These are phyloP conservation scores for Laupala kohalensis DNA, from an alignment of 1,140 invertebrate genomes.

Conservation along the genomic window DNA sequence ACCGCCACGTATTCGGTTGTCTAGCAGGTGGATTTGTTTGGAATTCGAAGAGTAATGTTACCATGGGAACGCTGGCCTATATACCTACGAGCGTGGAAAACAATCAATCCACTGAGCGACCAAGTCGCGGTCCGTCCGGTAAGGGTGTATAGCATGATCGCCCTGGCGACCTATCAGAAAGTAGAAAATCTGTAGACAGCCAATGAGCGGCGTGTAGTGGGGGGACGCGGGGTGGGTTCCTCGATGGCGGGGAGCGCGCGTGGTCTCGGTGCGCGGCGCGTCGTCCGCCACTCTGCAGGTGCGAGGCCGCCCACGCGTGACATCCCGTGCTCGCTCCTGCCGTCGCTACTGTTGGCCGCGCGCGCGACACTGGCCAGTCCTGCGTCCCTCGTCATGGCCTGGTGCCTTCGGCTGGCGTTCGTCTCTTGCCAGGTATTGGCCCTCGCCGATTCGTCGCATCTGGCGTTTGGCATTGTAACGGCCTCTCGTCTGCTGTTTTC, in stretches of 20 bases:
- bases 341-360: not conserved
- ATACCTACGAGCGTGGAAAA: not conserved
- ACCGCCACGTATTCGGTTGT: not conserved
- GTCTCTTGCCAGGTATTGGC: not conserved
- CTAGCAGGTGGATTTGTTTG: slow-evolving; percentile 5
- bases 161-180: not conserved
- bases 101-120: slow-evolving; percentile 2
- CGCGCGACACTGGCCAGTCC: not conserved
- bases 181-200: not conserved
- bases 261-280: not conserved
- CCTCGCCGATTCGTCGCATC: not conserved
- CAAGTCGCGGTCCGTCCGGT: not conserved
- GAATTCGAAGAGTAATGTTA: slow-evolving; percentile 6
- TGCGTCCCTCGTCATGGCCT: not conserved
- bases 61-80: slow-evolving; percentile 3
- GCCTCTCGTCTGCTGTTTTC: too few species aligned
- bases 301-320: not conserved
- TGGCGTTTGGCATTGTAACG: not conserved
- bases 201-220: not conserved
- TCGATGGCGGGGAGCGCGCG: not conserved
- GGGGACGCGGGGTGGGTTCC: not conserved
- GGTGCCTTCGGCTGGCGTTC: not conserved
- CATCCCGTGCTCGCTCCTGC: not conserved
- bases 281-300: slow-evolving; percentile 1
- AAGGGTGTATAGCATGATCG: slow-evolving; percentile 6